A percentile compares a stretch with the other conserved stretches of the same genome.
phyloP scores from a whole-genome alignment of 2,888 invertebrate species.

The Melolontha melolontha region DNA sequence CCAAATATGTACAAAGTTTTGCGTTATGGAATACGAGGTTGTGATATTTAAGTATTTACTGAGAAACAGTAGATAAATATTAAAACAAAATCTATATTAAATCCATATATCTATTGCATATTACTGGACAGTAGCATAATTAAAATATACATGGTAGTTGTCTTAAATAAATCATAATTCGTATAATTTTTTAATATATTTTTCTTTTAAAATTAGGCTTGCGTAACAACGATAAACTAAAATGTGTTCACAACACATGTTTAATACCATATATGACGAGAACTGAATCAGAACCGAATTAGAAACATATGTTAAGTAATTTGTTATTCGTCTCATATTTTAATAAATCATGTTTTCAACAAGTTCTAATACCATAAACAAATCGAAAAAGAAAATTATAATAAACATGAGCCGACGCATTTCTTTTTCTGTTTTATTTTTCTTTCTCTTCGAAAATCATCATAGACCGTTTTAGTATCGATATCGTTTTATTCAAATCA shows the following conservation, averaged over 20 bases:
- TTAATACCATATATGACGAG: slow-evolving; percentile 5
- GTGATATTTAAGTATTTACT: too few species aligned
- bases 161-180: too few species aligned
- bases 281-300: slow-evolving; percentile 17
- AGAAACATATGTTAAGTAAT: slow-evolving; percentile 23
- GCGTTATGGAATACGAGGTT: too few species aligned
- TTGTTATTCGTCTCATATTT: not conserved
- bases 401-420: slow-evolving; percentile 15
- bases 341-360: slow-evolving; percentile 30
- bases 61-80: too few species aligned
- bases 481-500: slow-evolving; percentile 43
- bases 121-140: too few species aligned
- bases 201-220: not conserved
- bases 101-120: too few species aligned
- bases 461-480: slow-evolving; percentile 37
- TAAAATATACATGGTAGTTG: too few species aligned
- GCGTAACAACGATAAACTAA: not conserved
- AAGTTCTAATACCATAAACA: slow-evolving; percentile 4
- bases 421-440: not conserved
- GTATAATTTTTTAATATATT: too few species aligned
- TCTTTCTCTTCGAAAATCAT: not conserved
- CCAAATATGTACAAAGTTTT: too few species aligned
- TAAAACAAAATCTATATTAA: too few species aligned
- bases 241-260: slow-evolving; percentile 2
- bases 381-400: slow-evolving; percentile 20